A percentile compares a stretch with the other conserved stretches of the same genome.
Evolutionary conservation across 2,797 vertebrate genomes (phyloP).

Genomic region (Vultur gryphus): DNA sequence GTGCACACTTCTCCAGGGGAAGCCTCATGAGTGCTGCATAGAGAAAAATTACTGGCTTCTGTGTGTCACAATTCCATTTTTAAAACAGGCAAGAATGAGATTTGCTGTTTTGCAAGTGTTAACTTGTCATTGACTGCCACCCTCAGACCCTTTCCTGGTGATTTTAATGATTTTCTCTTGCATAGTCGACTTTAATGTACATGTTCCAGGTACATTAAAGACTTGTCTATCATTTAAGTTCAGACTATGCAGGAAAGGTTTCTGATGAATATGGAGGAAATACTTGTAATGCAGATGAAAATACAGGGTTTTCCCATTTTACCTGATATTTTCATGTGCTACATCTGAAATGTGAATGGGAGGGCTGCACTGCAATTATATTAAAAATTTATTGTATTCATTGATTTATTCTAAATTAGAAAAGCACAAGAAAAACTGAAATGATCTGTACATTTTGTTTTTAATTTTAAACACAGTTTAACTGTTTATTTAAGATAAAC

Average conservation of each 20-base stretch:
- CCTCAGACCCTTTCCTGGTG: background rate
- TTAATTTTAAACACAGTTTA: background rate
- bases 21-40: background rate
- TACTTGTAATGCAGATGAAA: background rate
- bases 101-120: background rate
- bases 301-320: background rate
- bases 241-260: background rate
- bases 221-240: background rate
- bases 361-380: background rate
- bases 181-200: background rate
- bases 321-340: background rate
- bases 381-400: background rate
- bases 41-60: background rate
- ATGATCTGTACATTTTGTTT: background rate
- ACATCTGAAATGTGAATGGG: background rate
- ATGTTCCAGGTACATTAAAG: background rate
- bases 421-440: background rate
- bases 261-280: background rate
- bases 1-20: background rate
- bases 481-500: background rate
- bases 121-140: constrained; percentile 7
- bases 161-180: background rate
- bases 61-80: background rate
- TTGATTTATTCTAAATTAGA: background rate
- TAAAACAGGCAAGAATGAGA: background rate